phyloP scores from a whole-genome alignment of 2,797 vertebrate genomes.

The Fundulus diaphanus region DNA sequence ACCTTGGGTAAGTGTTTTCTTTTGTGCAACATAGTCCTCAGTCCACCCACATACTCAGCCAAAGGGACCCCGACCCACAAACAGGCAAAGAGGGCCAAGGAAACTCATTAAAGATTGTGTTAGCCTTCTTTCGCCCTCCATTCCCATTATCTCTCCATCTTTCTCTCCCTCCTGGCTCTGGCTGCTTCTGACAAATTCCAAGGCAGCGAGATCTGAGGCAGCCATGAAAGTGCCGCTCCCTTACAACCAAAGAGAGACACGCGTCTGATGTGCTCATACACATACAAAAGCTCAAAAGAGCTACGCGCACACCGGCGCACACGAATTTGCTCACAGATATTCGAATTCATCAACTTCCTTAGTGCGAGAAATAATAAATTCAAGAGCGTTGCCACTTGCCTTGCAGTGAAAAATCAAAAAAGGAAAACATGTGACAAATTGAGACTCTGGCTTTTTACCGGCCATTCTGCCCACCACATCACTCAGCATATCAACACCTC shows the following conservation, averaged over 20 bases:
- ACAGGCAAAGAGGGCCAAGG: conserved; percentile 66
- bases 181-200: conserved; percentile 59
- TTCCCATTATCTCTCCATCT: conserved; percentile 76
- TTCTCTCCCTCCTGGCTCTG: conserved; percentile 62
- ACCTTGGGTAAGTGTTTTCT: conserved; percentile 48
- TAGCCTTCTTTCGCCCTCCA: conserved; percentile 71
- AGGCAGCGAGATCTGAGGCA: conserved; percentile 76
- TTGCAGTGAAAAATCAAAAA: conserved; percentile 65
- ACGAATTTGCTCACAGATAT: conserved; percentile 57
- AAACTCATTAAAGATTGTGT: conserved; percentile 78
- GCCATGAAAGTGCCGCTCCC: conserved; percentile 67
- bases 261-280: conserved; percentile 24
- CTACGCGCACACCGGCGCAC: conserved; percentile 30
- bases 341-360: conserved; percentile 72
- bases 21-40: conserved; percentile 50
- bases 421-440: conserved; percentile 63
- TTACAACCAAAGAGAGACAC: conserved; percentile 37
- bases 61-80: conserved; percentile 80
- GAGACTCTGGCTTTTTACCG: conserved; percentile 57
- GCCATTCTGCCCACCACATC: conserved; percentile 27
- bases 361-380: conserved; percentile 70
- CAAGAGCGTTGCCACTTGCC: conserved; percentile 64
- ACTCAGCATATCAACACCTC: conserved; percentile 11
- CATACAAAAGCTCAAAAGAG: conserved; percentile 8
- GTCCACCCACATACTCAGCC: conserved; percentile 73